Evolutionary conservation across 2,888 invertebrate species (phyloP).

Genomic region (Norana najaformis): DNA sequence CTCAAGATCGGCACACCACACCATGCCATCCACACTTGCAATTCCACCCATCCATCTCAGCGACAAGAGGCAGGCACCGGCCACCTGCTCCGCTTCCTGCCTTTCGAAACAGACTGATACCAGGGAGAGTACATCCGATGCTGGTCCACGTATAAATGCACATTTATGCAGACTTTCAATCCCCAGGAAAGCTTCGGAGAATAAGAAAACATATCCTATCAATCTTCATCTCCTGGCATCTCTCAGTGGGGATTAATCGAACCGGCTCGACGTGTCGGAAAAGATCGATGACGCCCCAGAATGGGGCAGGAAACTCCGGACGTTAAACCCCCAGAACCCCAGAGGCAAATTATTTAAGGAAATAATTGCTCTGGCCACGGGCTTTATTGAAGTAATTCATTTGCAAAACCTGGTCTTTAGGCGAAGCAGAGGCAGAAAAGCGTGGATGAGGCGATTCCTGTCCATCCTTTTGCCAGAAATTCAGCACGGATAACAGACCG

Average conservation of each 20-base stretch:
- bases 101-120: too few species aligned
- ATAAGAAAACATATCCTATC: background rate
- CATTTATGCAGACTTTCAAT: too few species aligned
- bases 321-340: background rate
- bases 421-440: background rate
- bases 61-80: too few species aligned
- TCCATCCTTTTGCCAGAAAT: background rate
- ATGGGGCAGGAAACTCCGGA: background rate
- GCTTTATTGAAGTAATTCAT: background rate
- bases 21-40: too few species aligned
- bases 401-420: background rate
- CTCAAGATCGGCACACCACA: too few species aligned
- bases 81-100: too few species aligned
- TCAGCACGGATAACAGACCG: background rate
- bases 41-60: too few species aligned
- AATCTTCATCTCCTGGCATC: background rate
- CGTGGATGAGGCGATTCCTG: background rate
- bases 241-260: background rate
- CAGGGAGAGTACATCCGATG: too few species aligned
- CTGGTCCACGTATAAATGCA: too few species aligned
- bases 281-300: background rate
- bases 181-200: too few species aligned
- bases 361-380: background rate
- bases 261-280: background rate
- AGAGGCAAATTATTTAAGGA: background rate